Evolutionary conservation across 92 coral and sea anemone species (phyloP), one percentile per base, ranked within the genome.

Genomic region (Actinernus sp.): DNA sequence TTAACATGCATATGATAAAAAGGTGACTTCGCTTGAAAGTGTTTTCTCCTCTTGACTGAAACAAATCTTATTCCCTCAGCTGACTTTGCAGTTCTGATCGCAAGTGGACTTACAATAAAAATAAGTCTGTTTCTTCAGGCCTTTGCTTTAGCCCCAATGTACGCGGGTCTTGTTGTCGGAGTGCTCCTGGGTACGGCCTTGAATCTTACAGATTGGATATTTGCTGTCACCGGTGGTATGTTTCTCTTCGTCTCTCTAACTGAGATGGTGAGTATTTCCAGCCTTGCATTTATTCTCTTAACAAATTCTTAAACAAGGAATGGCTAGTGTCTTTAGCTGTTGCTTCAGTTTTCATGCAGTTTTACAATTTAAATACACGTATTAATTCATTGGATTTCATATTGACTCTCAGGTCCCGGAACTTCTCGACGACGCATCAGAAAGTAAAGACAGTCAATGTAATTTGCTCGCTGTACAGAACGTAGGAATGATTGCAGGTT

Each of bases 161-260:
- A 83, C 65, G 54, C 53, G 26, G 90, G 94, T 51, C 67, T 88
- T 26, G 66, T 88, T 1, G 27, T 88, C 12, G 94, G 94, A 51
- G 81, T 71, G 31, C 18, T 78, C 16, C 82, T 88, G 19, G 90
- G 94, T 4, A 60, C 76, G 50, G 65, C 79, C 45, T 32, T 73
- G 12, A 68, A 74, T 47, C 63, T 88, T 11, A 83, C 94, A 2
- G 76, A 73, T 28, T 88, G 94, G 94, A 85, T 88, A 63, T 88
- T 83, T 55, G 87, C 90, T 2, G 78, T 83, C 11, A 65, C 88
- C 0, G 94, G 89, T 11, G 94, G 94, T 3, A 88, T 88, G 94
- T 88, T 88, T 49, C 65, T 88, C 13, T 83, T 76, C 25, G 56
- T 88, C 27, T 65, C 94, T 5, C 73, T 88, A 6, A 66, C 87